Percentiles rank a stretch among this genome's conserved stretches.
These are phyloP conservation scores for Dione juno DNA, from an alignment of 2,888 invertebrate genomes.

Conservation along the genomic window DNA sequence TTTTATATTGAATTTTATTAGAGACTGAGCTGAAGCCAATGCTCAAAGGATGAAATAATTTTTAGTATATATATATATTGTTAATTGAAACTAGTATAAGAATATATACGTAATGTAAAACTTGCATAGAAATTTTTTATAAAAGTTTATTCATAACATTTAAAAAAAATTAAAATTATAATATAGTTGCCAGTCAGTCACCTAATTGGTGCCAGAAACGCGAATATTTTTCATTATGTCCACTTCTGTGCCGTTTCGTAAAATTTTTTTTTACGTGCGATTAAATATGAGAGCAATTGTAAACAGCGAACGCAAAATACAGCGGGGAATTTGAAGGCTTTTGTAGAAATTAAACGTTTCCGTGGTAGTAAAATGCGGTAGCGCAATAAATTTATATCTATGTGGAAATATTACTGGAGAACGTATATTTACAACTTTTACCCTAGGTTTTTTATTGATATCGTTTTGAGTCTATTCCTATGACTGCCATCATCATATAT, in stretches of 20 bases:
- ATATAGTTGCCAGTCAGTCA: neutral
- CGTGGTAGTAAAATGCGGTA: neutral
- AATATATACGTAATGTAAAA: no score
- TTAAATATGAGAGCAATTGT: slow-evolving; percentile 31
- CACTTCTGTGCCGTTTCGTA: slow-evolving; percentile 28
- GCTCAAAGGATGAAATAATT: no score
- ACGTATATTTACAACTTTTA: neutral
- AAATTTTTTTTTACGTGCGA: slow-evolving; percentile 28
- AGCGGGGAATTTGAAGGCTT: slow-evolving; percentile 16
- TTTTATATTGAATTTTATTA: no score
- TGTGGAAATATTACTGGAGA: neutral
- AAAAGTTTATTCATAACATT: no score
- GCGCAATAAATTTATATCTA: slow-evolving; percentile 2
- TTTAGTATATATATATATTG: no score
- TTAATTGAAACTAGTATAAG: no score
- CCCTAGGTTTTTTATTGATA: neutral
- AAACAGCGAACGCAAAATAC: slow-evolving; percentile 11
- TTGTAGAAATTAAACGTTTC: slow-evolving; percentile 10
- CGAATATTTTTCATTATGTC: slow-evolving; percentile 1
- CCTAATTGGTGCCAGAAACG: neutral
- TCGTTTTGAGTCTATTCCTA: neutral
- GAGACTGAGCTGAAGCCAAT: no score
- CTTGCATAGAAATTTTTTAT: no score
- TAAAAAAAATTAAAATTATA: slow-evolving; percentile 8
- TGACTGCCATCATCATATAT: no score